Base-by-base conservation (phyloP, 2,113 vertebrate species). In the Pyxicephalus adspersus region DNA sequence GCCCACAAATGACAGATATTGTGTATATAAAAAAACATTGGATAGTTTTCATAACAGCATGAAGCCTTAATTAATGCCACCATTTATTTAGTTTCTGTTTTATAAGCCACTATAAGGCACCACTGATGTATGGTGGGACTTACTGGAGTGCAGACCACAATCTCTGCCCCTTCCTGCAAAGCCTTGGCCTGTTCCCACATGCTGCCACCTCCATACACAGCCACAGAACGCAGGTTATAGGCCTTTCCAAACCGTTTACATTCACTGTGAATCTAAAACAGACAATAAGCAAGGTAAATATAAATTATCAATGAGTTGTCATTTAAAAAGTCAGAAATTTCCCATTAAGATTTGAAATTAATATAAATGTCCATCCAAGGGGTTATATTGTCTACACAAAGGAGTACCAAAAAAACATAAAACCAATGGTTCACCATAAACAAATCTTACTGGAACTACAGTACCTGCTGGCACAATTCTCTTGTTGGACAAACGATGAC, bases 111-210 rank as follows among this genome's bases (percentile, higher is more conserved):
- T 9, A 38, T 38, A 38, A 38, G 1, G 34, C 34, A 1, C 9
- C 34, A 45, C 38, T 13, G 38, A 45, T 9, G 9, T 13, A 2
- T 15, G 38, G 9, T 13, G 38, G 38, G 81, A 91, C 95, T 96
- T 86, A 99, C 97, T 76, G 98, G 98, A n/a, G 98, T 99, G 90
- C 98, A 99, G 58, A 99, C 98, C 26, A 99, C 97, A 8, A 99
- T 98, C 87, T 99, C 98, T n/a, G 97, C 96, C 18, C 98, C 98
- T 82, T 99, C 98, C 88, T 99, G 98, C 74, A 99, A 92, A 68
- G 97, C 97, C 78, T 99, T 99, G 88, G 98, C 97, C 83, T 99
- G 98, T 83, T 99, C 98, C 98, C 98, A 99, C 98, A 99, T 99
- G 90, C 97, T 99, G 66, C 98, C 98, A 75, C 98, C 98, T 88